phyloP scores from a whole-genome alignment of 2,113 vertebrate genomes.

The Balaeniceps rex region DNA sequence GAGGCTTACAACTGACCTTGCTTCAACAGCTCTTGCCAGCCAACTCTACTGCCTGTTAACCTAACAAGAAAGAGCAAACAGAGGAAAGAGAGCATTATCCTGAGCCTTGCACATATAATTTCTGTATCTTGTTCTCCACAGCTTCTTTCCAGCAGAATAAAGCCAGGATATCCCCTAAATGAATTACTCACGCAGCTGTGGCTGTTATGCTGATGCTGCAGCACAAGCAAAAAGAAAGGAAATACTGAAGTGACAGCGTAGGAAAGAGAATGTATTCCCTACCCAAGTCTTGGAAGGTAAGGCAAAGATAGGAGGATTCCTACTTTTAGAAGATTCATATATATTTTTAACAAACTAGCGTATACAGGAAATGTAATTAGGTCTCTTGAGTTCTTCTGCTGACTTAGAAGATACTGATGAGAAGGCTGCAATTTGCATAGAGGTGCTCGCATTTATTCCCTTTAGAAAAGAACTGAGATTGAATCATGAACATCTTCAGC shows the following conservation, averaged over 20 bases:
- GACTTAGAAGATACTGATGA: neutral
- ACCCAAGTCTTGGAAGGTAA: neutral
- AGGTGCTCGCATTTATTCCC: neutral
- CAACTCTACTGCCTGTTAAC: neutral
- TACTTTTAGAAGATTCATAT: neutral
- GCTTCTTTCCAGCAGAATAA: neutral
- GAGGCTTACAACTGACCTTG: neutral
- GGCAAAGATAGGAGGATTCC: neutral
- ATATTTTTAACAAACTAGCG: neutral
- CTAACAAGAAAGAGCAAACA: neutral
- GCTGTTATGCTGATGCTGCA: neutral
- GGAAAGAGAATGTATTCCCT: neutral
- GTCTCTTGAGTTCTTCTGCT: neutral
- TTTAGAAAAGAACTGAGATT: neutral
- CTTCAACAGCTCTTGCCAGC: neutral
- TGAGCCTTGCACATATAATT: neutral
- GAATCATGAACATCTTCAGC: neutral
- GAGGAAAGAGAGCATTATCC: neutral
- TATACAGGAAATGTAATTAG: neutral
- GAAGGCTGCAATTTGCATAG: neutral
- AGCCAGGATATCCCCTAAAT: neutral
- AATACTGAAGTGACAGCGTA: neutral
- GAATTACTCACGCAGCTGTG: neutral
- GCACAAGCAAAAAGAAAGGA: neutral
- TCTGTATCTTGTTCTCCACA: neutral